Evolutionary conservation across 2,797 vertebrate genomes (phyloP), one percentile per base, ranked within the genome.

Genomic region (Anguilla obscura): DNA sequence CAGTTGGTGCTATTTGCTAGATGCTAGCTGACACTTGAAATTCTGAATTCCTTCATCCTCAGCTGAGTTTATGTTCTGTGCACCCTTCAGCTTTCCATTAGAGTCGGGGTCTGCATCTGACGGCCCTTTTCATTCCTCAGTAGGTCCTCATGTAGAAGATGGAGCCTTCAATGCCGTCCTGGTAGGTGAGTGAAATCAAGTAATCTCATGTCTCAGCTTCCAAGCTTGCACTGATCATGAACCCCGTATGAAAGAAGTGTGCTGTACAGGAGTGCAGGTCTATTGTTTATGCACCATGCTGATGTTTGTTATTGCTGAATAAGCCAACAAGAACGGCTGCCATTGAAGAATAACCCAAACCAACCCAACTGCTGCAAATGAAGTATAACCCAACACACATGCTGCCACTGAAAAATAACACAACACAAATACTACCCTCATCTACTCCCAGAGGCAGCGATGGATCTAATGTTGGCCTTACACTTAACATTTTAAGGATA

Each of bases 1-100:
- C 21, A 16, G 66, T 30, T 30, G n/a, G n/a, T 6, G 8, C 8
- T 69, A 8, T 69, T 69, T 69, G 66, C 66, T 30, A 69, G 27
- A 69, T 69, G 66, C 66, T 9, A 30, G n/a, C 1, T 69, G 66
- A 8, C 60, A 27, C n/a, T 69, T 9, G 66, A 27, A 30, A 71
- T 30, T 71, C 66, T 9, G 10, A 63, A 63, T 63, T 63, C 60
- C 18, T 63, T 2, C 48, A 74, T 58, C 71, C 66, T 63, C 63
- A 36, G 52, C 83, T 60, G 16, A 85, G 24, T 50, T 66, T 71
- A 86, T 83, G 85, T 80, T 88, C 48, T 80, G 87, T 56, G 10
- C 36, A 36, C 69, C 21, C 3, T 33, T 24, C 33, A 5, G 27
- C 71, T 48, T 76, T 85, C 24, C 48, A 69, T 40, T n/a, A 86